A percentile compares a stretch with the other conserved stretches of the same genome.
phyloP scores from a whole-genome alignment of 2,113 vertebrate species.

The Cettia cetti region DNA sequence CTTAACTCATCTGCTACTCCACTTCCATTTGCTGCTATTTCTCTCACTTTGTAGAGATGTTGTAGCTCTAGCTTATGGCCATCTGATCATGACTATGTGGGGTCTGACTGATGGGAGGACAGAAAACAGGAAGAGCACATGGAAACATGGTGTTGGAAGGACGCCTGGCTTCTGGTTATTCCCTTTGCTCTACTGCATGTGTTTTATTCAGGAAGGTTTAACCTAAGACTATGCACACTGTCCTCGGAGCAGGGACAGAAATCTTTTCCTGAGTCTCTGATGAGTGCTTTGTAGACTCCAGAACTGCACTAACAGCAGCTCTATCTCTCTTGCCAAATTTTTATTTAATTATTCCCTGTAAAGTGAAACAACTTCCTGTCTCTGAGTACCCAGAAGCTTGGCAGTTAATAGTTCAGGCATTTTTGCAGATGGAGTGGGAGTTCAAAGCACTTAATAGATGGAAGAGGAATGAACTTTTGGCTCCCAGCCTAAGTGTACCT shows the following conservation, averaged over 20 bases:
- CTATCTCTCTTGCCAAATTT: not conserved
- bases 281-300: not conserved
- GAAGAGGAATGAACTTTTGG: not conserved
- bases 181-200: not conserved
- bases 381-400: conserved; percentile 32
- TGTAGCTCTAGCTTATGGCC: not conserved
- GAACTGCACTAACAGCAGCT: not conserved
- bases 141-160: not conserved
- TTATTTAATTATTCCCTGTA: conserved; percentile 26
- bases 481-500: not conserved
- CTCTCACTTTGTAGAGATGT: not conserved
- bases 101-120: not conserved
- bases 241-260: not conserved
- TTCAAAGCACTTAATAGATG: not conserved
- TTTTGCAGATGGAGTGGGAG: not conserved
- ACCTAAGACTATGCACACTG: not conserved
- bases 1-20: not conserved
- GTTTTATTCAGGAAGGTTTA: not conserved
- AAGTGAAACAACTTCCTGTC: conserved; percentile 22
- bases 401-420: not conserved
- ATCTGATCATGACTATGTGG: not conserved
- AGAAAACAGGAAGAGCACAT: not conserved
- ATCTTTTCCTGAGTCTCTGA: not conserved
- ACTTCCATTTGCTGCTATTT: not conserved
- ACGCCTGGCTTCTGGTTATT: not conserved